Evolutionary conservation across 2,797 vertebrate genomes (phyloP), one percentile per base, ranked within the genome.

Genomic region (Ptychobarbus kaznakovi): DNA sequence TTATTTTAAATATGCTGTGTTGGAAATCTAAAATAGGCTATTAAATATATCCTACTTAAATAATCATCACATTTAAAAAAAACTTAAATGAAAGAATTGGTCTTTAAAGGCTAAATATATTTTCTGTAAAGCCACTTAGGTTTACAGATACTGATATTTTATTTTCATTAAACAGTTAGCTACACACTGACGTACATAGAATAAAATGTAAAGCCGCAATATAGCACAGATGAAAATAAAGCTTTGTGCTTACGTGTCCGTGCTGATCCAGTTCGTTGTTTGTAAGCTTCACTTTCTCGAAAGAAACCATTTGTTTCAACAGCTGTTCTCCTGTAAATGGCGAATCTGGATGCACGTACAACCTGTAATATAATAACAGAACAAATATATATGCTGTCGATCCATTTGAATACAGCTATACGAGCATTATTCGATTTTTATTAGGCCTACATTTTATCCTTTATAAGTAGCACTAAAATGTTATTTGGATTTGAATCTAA

Each of bases 201-300:
- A 66, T 49, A 35, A 80, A n/a, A 68, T 6, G 9, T 66, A 80
- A 49, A 68, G 56, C 4, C 8, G 13, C 22, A 61, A 25, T 16
- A 9, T 16, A 16, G 38, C 20, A 63, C 20, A 16, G 13, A 61
- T 42, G 16, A n/a, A 5, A 42, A 10, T 6, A 6, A 42, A 12
- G 15, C 6, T 25, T 28, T 77, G 13, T 0, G 95, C 97, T 96
- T 92, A 99, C 98, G 0, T 99, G 98, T 91, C 98, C 98, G 0
- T 99, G 98, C 69, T 99, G 98, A 90, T 99, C 98, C 94, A 99
- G 94, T 53, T 99, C 98, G 0, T 99, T 99, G 94, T 99, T 99
- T 16, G 98, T 99, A 86, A 99, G 96, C 81, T 99, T 99, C 89
- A 99, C 98, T 92, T 99, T 99, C 93, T 99, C 98, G 2, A 99